These are phyloP conservation scores for Montipora cactus DNA, from an alignment of 64 coral and sea anemone genomes.

Conservation along the genomic window DNA sequence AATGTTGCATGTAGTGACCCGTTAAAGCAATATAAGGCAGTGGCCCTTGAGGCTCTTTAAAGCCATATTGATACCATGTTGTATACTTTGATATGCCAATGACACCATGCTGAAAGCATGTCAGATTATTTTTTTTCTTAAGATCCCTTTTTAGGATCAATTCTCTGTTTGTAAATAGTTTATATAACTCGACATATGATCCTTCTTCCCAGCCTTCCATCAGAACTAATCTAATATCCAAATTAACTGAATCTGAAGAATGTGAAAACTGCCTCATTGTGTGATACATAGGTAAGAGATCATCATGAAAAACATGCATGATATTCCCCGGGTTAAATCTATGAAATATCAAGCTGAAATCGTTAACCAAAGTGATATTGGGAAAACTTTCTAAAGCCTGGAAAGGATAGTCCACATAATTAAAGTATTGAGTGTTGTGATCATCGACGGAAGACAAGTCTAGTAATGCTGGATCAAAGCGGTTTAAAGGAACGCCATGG, in stretches of 20 bases:
- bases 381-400: conserved; percentile 54
- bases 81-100: conserved; percentile 94
- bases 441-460: conserved; percentile 91
- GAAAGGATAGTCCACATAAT: conserved; percentile 82
- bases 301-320: conserved; percentile 97
- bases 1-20: conserved; percentile 68
- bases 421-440: conserved; percentile 94
- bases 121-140: conserved; percentile 52
- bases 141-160: conserved; percentile 67
- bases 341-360: conserved; percentile 83
- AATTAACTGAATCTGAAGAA: conserved; percentile 27
- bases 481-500: conserved; percentile 78
- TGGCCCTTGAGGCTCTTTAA: conserved; percentile 77
- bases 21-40: conserved; percentile 55
- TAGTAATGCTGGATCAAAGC: conserved; percentile 84
- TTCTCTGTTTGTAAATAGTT: conserved; percentile 76
- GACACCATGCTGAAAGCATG: conserved; percentile 83
- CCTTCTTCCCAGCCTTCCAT: conserved; percentile 92
- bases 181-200: conserved; percentile 73
- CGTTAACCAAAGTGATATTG: conserved; percentile 73
- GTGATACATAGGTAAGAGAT: conserved; percentile 87
- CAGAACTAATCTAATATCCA: conserved; percentile 63
- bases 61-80: conserved; percentile 99
- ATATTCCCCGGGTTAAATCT: conserved; percentile 94
- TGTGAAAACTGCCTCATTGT: conserved; percentile 80